These are phyloP conservation scores for Anthopleura xanthogrammica DNA, from an alignment of 92 coral and sea anemone genomes.

Conservation along the genomic window DNA sequence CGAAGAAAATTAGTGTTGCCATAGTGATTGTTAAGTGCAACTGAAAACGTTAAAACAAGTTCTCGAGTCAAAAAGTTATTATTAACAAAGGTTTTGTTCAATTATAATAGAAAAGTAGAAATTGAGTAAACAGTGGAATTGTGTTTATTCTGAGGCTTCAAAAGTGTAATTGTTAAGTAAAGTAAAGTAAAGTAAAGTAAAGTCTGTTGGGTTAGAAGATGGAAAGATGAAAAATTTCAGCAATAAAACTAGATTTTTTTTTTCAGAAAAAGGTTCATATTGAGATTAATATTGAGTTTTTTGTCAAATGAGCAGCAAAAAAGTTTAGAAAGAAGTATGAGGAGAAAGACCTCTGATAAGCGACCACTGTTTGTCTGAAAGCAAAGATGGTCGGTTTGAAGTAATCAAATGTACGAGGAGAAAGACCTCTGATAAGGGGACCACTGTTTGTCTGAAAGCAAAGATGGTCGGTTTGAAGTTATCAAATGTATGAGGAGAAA, in stretches of 20 bases:
- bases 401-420: not conserved
- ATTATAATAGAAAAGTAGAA: not conserved
- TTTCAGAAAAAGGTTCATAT: too few relatives aligned
- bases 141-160: not conserved
- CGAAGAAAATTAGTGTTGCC: not conserved
- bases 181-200: too few relatives aligned
- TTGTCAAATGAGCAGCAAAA: not conserved
- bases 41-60: not conserved
- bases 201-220: too few relatives aligned
- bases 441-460: not conserved
- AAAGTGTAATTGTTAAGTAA: not conserved
- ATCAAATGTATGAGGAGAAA: not conserved
- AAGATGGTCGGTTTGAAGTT: not conserved
- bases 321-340: too few relatives aligned
- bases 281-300: too few relatives aligned
- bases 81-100: not conserved
- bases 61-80: not conserved
- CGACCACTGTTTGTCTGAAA: not conserved
- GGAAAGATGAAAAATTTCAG: too few relatives aligned
- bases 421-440: not conserved
- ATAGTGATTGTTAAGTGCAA: not conserved
- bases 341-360: not conserved
- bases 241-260: too few relatives aligned
- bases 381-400: not conserved
- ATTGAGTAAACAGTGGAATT: not conserved